Evolutionary conservation across 2,888 invertebrate species (phyloP).

Genomic region (Allolobophora icterica): DNA sequence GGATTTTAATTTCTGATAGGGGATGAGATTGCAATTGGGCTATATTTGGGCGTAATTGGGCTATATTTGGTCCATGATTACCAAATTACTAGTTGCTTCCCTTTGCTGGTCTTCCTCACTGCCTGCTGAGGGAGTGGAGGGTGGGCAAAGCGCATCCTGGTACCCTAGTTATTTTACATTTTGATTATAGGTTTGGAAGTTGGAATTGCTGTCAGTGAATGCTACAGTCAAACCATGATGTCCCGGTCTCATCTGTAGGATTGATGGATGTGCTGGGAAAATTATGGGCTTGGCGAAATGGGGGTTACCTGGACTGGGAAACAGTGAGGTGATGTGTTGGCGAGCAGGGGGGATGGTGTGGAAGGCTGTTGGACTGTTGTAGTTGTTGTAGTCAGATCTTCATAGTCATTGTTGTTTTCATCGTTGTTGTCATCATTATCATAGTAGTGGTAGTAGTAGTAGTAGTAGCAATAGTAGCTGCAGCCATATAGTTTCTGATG

Average conservation of each 20-base stretch:
- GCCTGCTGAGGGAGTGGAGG: not conserved
- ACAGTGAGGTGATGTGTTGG: not conserved
- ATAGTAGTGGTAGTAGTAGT: too few relatives aligned
- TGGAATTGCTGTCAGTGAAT: not conserved
- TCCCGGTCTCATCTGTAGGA: not conserved
- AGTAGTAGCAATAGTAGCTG: too few relatives aligned
- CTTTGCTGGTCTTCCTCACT: not conserved
- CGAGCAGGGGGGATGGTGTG: not conserved
- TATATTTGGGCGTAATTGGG: slow-evolving; percentile 13
- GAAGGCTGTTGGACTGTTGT: too few relatives aligned
- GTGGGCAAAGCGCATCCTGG: not conserved
- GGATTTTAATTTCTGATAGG: not conserved
- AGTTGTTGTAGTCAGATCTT: too few relatives aligned
- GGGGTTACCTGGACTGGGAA: not conserved
- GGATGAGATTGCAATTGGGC: not conserved
- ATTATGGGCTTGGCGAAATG: not conserved
- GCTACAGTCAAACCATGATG: not conserved
- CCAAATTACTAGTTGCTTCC: not conserved
- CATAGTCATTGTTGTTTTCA: too few relatives aligned
- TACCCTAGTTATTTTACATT: not conserved
- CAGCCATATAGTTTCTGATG: too few relatives aligned
- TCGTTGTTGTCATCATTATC: too few relatives aligned
- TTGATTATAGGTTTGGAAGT: slow-evolving; percentile 14
- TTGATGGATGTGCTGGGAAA: not conserved
- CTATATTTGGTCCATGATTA: not conserved